Base-by-base conservation (phyloP, 2,797 vertebrate genomes). In the Cryptoprocta ferox region DNA sequence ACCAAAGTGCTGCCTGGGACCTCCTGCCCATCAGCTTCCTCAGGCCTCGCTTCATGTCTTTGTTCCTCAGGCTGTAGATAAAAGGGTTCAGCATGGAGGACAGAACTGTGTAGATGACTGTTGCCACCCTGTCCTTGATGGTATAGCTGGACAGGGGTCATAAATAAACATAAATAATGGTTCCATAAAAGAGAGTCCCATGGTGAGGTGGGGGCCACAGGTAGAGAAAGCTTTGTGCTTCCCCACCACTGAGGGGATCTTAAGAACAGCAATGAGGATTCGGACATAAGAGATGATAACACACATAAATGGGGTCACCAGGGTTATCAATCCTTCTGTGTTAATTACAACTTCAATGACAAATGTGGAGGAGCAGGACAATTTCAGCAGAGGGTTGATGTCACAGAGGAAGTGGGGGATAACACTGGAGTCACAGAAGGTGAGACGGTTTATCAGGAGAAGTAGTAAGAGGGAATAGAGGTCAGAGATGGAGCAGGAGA, bases 51-150 rank as follows among this genome's bases (percentile, higher is more conserved):
- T 93, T 96, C 50, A 95, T 61, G 59, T 97, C 95, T 66, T 84
- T 68, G 78, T 95, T 97, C 21, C 96, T 95, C 28, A 97, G 81
- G 63, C 81, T 96, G 19, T 98, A 97, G 70, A 95, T 96, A 21
- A 95, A 83, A 8, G 92, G 96, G 45, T 97, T 96, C 42, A 97
- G 48, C 30, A 97, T 75, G 59, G 96, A 97, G 37, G 80, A 96
- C 18, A 95, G 45, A 59, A 95, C 28, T 15, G 75, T 98, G 61
- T 95, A 94, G 37, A 90, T 16, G 39, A 97, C 70, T 3, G 71
- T 89, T 15, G 86, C 75, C 21, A 92, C 84, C 37, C 37, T 65
- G 66, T 96, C 89, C 32, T 71, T 73, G 35, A 86, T 24, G 2
- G 48, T 63, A 13, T 91, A 94, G 56, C 42, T 78, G 8, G 80